phyloP scores from a whole-genome alignment of 2,888 invertebrate species.

The Ariolimax columbianus region DNA sequence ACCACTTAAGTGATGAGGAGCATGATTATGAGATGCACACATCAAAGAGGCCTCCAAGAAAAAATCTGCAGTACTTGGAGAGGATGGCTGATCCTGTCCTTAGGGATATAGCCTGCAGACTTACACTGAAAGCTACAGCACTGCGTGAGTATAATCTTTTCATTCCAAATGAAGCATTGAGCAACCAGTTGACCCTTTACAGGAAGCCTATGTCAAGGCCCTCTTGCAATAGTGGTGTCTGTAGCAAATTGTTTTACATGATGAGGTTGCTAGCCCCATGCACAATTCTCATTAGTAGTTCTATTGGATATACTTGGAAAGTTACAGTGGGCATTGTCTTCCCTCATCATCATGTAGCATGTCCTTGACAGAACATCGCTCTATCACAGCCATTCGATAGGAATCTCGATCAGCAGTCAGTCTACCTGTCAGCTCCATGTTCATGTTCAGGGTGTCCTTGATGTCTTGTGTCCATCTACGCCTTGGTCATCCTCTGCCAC shows the following conservation, averaged over 20 bases:
- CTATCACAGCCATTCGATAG: no score
- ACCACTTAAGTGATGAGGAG: constrained; percentile 24
- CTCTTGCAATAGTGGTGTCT: neutral
- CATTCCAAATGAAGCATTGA: neutral
- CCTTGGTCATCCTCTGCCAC: no score
- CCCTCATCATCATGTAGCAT: no score
- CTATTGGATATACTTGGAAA: no score
- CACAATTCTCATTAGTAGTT: neutral
- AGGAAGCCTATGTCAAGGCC: neutral
- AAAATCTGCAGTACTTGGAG: constrained; percentile 38
- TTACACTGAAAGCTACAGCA: constrained; percentile 46
- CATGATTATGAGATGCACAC: neutral
- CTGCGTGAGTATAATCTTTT: constrained; percentile 36
- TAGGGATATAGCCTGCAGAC: constrained; percentile 39
- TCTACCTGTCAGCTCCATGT: no score
- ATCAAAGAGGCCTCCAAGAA: constrained; percentile 10
- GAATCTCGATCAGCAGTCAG: no score
- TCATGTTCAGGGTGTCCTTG: no score
- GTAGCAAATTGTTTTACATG: neutral
- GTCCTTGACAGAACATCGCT: no score
- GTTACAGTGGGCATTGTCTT: no score
- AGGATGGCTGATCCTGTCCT: constrained; percentile 42
- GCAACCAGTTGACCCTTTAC: neutral
- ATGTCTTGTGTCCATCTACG: no score
- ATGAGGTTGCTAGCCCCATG: neutral